Percentiles rank a stretch among this genome's conserved stretches.
Evolutionary conservation across 2,797 vertebrate species (phyloP).

Genomic region (Lerista edwardsae): DNA sequence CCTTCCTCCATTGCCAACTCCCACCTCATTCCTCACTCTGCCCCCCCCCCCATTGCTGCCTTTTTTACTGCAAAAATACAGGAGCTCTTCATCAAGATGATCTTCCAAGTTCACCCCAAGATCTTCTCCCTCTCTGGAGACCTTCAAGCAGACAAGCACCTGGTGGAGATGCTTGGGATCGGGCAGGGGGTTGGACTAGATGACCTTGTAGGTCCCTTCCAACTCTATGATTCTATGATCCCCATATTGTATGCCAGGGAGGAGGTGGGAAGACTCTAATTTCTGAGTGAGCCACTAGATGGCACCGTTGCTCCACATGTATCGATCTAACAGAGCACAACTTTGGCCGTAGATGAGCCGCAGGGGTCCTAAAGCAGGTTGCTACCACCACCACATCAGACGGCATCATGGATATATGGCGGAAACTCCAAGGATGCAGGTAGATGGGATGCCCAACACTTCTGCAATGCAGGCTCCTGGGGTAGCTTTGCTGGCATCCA

Average conservation of each 20-base stretch:
- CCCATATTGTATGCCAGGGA: no score
- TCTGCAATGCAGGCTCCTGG: background rate
- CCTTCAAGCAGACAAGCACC: no score
- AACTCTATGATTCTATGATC: background rate
- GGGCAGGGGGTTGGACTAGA: no score
- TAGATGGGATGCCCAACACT: fast-evolving
- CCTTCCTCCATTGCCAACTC: no score
- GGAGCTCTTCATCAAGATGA: no score
- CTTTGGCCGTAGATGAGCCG: conserved; percentile 26
- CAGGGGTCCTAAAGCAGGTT: conserved; percentile 37
- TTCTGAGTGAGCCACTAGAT: conserved; percentile 50
- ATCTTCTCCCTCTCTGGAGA: no score
- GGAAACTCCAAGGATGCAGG: conserved; percentile 39
- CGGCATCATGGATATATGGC: conserved; percentile 44
- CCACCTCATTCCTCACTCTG: no score
- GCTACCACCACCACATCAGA: conserved; percentile 34
- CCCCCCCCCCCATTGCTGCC: no score
- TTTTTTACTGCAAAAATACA: no score
- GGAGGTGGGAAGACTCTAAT: background rate
- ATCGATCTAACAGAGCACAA: conserved; percentile 4
- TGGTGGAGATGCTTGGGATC: no score
- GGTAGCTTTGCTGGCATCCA: background rate
- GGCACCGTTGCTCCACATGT: conserved; percentile 52
- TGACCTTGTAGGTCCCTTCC: no score
- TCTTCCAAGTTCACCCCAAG: no score